A percentile compares a stretch with the other conserved stretches of the same genome.
These are phyloP conservation scores for Rhinogobius similis DNA, from an alignment of 2,113 vertebrate species.

Conservation along the genomic window DNA sequence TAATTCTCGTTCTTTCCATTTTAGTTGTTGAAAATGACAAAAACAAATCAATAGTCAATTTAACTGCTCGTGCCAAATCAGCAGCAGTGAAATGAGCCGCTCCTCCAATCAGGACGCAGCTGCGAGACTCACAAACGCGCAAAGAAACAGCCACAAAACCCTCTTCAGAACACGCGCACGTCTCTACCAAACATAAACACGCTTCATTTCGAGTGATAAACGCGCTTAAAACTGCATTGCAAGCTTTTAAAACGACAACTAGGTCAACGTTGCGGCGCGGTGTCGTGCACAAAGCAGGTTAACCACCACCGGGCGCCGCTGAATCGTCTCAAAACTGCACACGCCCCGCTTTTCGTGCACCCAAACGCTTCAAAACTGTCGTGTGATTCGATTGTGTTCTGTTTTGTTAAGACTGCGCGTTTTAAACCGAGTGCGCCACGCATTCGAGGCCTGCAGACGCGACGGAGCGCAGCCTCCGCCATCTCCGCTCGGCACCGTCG, in stretches of 20 bases:
- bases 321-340: background rate
- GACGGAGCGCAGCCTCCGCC: conserved; percentile 39
- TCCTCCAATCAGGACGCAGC: background rate
- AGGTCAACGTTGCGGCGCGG: background rate
- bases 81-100: background rate
- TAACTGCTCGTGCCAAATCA: background rate
- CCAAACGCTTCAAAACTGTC: background rate
- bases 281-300: background rate
- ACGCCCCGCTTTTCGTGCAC: background rate
- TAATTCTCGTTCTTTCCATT: background rate
- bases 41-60: background rate
- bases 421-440: background rate
- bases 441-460: conserved; percentile 74
- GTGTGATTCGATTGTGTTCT: accelerated
- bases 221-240: background rate
- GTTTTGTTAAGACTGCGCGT: accelerated
- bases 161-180: background rate
- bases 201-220: background rate
- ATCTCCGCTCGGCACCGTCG: conserved; percentile 75
- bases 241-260: background rate
- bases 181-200: background rate
- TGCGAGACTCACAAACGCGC: background rate
- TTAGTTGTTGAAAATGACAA: background rate
- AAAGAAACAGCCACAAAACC: background rate
- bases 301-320: conserved; percentile 14